Percentiles rank a stretch among this genome's conserved stretches.
phyloP scores from a whole-genome alignment of 1,140 invertebrate species.

The Gryon sp. region DNA sequence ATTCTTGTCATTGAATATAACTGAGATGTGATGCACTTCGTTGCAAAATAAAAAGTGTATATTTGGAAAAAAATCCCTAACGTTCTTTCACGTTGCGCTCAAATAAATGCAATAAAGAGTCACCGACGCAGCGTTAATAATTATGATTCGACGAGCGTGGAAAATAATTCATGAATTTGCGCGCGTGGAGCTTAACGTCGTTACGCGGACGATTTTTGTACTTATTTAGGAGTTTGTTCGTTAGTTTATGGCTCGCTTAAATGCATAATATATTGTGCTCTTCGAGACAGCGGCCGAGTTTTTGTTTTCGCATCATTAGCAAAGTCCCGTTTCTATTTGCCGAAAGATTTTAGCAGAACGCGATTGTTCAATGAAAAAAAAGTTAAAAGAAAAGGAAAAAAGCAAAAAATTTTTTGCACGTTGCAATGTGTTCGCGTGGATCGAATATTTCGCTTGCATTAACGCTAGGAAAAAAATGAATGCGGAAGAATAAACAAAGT shows the following conservation, averaged over 20 bases:
- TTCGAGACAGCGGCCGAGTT: conserved; percentile 16
- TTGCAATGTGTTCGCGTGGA: conserved; percentile 7
- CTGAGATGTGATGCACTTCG: too few relatives aligned
- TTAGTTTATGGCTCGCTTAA: conserved; percentile 38
- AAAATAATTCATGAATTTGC: conserved; percentile 24
- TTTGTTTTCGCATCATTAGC: conserved; percentile 49
- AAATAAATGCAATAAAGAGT: conserved; percentile 2
- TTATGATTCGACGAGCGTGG: conserved; percentile 1
- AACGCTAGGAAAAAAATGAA: neutral
- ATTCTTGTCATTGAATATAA: too few relatives aligned
- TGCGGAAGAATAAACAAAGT: neutral
- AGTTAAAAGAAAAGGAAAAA: too few relatives aligned
- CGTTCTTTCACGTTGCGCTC: neutral
- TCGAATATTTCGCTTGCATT: conserved; percentile 6
- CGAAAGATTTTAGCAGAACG: conserved; percentile 16
- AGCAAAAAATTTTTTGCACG: neutral
- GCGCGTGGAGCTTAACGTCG: conserved; percentile 9
- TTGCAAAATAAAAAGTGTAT: too few relatives aligned
- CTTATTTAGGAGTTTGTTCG: conserved; percentile 41
- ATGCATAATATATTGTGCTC: conserved; percentile 32
- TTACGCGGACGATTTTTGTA: conserved; percentile 25
- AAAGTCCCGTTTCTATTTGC: conserved; percentile 23
- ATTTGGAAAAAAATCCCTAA: too few relatives aligned
- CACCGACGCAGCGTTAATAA: conserved; percentile 5
- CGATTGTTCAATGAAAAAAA: conserved; percentile 27